Evolutionary conservation across 2,888 invertebrate genomes (phyloP), one percentile per base, ranked within the genome.

Genomic region (Cataglyphis rosenhaueri): DNA sequence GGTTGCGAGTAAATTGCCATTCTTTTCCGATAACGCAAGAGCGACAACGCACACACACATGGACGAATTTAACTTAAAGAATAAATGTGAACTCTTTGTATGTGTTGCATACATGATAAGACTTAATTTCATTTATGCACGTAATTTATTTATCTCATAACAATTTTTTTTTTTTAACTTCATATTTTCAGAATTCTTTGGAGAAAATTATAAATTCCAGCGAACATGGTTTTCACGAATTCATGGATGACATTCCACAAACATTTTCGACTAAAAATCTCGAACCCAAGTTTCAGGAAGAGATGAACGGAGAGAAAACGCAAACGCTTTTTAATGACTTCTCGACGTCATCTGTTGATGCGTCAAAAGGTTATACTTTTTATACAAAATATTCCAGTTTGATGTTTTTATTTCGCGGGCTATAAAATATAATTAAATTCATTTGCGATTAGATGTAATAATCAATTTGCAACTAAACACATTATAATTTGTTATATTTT

Each of bases 51-150:
- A 78, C 15, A 57, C 18, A 78, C 12, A 74, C 15, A 74, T 55
- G 41, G 81, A 82, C 6, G 32, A 88, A 65, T 18, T 66, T 21
- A 68, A 86, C 71, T 41, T 82, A 18, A 35, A 64, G 48, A 68
- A 81, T 32, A 78, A 88, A 8, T 38, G 55, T 35, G 29, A 82
- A 44, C 82, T 88, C 48, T 64, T 88, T 68, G 87, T 88, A 68
- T 6, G 74, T 85, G 66, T 52, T 48, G 2, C 21, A 25, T 0
- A 29, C n/a, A 2, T 41, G 35, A 29, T 21, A 29, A 6, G 9
- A 29, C 8, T 44, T 82, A 32, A 52, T 52, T n/a, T 52, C n/a
- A 52, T 52, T n/a, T 59, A 57, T n/a, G 61, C 44, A 32, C 9
- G 35, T 18, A 62, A 35, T 29, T 65, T 70, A n/a, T 10, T 78